Percentiles rank a stretch among this genome's conserved stretches.
These are phyloP conservation scores for Eledone cirrhosa DNA, from an alignment of 2,888 invertebrate species.

Conservation along the genomic window DNA sequence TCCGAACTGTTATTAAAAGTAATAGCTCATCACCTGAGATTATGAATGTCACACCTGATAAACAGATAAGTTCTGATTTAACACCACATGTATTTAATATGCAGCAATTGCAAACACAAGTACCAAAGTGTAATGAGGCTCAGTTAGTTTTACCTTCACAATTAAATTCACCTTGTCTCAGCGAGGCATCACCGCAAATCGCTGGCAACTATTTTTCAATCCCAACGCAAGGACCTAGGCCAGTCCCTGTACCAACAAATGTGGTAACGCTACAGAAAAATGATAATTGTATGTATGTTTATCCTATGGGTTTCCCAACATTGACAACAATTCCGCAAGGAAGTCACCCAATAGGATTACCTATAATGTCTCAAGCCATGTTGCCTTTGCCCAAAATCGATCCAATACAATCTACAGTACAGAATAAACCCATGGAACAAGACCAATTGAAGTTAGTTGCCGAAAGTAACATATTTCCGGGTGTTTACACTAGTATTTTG, in stretches of 20 bases:
- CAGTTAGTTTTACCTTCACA: no score
- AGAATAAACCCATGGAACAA: constrained; percentile 8
- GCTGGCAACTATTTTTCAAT: no score
- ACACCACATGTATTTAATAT: no score
- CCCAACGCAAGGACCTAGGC: not conserved
- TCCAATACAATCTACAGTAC: not conserved
- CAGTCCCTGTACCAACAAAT: constrained; percentile 13
- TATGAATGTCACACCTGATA: no score
- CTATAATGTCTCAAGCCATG: not conserved
- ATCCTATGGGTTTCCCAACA: constrained; percentile 15
- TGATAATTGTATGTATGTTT: constrained; percentile 26
- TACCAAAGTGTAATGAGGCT: no score
- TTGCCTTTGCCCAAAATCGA: constrained; percentile 16
- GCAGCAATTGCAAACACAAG: no score
- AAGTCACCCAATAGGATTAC: not conserved
- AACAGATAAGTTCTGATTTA: no score
- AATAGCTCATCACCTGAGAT: no score
- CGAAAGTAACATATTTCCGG: constrained; percentile 53
- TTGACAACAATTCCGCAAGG: not conserved
- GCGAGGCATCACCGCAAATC: no score
- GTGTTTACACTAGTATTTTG: constrained; percentile 59
- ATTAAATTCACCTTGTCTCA: no score
- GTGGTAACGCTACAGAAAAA: constrained; percentile 22
- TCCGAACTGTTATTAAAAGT: no score
- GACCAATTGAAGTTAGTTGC: constrained; percentile 55